Conservation (phyloP, 2,888 invertebrate genomes). For the Chymomyza caudatula region DNA sequence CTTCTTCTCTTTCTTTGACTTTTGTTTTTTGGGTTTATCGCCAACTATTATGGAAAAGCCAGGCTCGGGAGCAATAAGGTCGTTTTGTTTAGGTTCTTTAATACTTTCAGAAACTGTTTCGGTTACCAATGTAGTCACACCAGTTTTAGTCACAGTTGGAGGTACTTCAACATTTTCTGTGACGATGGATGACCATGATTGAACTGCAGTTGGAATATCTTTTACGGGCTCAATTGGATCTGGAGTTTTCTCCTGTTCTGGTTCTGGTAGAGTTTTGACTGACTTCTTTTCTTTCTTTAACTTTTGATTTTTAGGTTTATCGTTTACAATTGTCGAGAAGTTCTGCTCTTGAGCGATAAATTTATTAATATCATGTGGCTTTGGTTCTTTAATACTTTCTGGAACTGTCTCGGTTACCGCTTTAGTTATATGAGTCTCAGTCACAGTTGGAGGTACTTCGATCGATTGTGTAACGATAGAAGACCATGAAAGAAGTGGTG, state of each 20-base stretch:
- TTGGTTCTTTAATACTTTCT: background rate
- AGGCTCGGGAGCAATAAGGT: background rate
- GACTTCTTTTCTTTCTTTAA: constrained; percentile 10
- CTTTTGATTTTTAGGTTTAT: constrained; percentile 18
- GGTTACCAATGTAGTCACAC: background rate
- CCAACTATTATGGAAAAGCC: background rate
- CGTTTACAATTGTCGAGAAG: constrained; percentile 25
- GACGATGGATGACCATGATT: constrained; percentile 2
- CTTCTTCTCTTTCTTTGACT: constrained; percentile 1
- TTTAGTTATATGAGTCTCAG: background rate
- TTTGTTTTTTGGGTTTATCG: background rate
- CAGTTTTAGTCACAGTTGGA: background rate
- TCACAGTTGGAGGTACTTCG: constrained; percentile 4
- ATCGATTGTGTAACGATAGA: constrained; percentile 47
- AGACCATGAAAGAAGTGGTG: constrained; percentile 20
- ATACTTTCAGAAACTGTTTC: background rate
- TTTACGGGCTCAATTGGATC: background rate
- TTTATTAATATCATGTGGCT: background rate
- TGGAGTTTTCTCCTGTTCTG: background rate
- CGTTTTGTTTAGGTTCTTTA: background rate
- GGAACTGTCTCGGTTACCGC: constrained; percentile 1
- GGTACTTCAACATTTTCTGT: constrained; percentile 10
- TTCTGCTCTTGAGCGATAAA: constrained; percentile 36
- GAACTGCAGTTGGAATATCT: background rate
- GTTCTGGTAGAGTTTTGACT: background rate